These are phyloP conservation scores for Phaetusa simplex DNA, from an alignment of 2,113 vertebrate species.

Conservation along the genomic window DNA sequence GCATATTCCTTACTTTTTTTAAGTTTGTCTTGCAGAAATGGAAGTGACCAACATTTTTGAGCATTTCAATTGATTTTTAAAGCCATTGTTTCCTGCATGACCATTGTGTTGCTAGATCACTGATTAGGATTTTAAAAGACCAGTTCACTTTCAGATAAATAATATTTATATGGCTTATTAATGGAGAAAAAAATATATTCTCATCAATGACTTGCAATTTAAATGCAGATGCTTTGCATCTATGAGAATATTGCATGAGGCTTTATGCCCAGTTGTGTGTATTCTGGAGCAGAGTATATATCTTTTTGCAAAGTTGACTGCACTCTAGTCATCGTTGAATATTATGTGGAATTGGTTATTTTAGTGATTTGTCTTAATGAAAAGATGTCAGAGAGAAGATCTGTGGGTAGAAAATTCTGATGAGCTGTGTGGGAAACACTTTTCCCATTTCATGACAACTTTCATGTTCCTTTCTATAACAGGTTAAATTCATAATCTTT, in stretches of 20 bases:
- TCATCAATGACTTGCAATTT: neutral
- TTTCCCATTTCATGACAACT: neutral
- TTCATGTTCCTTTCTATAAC: slow-evolving; percentile 40
- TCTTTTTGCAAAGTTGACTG: neutral
- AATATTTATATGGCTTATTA: neutral
- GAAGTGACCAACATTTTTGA: neutral
- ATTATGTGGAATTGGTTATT: neutral
- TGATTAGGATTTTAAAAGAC: neutral
- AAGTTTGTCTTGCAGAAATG: neutral
- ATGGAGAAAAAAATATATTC: neutral
- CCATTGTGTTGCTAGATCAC: neutral
- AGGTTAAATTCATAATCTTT: slow-evolving; percentile 53
- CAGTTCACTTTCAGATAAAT: neutral
- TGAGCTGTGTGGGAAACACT: neutral
- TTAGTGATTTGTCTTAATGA: neutral
- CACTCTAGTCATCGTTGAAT: neutral
- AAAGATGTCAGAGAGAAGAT: neutral
- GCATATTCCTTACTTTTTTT: neutral
- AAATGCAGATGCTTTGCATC: neutral
- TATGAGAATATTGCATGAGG: neutral
- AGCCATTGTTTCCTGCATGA: neutral
- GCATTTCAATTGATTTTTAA: neutral
- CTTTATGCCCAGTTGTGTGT: neutral
- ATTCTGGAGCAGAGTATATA: neutral
- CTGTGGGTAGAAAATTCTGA: neutral